Evolutionary conservation across 2,797 vertebrate genomes (phyloP).

Genomic region (Anguilla megastoma): DNA sequence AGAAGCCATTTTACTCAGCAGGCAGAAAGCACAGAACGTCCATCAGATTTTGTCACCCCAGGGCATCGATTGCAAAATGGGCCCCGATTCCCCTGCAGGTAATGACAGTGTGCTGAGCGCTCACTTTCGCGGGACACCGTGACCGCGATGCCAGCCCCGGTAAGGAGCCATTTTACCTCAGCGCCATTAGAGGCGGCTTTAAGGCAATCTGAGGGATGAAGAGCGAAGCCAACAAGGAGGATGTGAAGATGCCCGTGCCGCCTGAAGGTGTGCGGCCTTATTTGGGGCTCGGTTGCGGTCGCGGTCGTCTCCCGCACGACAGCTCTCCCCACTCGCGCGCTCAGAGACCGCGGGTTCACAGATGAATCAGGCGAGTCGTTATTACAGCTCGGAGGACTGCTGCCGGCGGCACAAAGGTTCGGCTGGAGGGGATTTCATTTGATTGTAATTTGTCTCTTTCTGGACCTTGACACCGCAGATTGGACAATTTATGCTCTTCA

Average conservation of each 20-base stretch:
- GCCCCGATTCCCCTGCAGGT: not conserved
- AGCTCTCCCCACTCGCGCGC: not conserved
- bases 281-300: not conserved
- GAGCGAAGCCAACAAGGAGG: not conserved
- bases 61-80: not conserved
- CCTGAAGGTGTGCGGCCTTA: not conserved
- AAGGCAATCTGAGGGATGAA: not conserved
- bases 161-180: not conserved
- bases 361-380: not conserved
- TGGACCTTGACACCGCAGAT: not conserved
- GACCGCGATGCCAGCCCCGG: not conserved
- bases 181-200: not conserved
- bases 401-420: not conserved
- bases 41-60: not conserved
- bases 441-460: not conserved
- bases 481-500: not conserved
- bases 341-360: not conserved
- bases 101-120: not conserved
- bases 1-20: not conserved
- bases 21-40: not conserved
- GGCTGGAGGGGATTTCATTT: not conserved
- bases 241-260: not conserved
- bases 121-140: not conserved
- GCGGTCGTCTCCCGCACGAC: not conserved
- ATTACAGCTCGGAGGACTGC: not conserved